Conservation (phyloP, 1,140 invertebrate species). For the Rhyzopertha dominica region DNA sequence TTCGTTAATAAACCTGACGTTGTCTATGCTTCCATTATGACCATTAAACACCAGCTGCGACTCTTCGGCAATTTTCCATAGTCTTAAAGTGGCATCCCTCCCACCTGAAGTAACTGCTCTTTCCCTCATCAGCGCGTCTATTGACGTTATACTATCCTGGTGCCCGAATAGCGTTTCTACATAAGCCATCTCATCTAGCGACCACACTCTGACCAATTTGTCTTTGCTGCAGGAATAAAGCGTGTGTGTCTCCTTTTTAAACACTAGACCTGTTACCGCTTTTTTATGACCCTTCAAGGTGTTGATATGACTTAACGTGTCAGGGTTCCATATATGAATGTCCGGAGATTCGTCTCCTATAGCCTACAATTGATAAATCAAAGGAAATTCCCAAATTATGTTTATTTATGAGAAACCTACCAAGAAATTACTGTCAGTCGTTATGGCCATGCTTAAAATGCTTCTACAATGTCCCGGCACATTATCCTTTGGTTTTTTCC, state of each 20-base stretch:
- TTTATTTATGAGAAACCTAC: slow-evolving; percentile 44
- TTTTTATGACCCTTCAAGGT: slow-evolving; percentile 77
- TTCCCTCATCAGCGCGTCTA: slow-evolving; percentile 81
- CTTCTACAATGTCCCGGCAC: slow-evolving; percentile 53
- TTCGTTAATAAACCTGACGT: slow-evolving; percentile 85
- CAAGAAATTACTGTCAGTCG: slow-evolving; percentile 80
- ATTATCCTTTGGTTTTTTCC: no score
- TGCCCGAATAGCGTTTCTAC: slow-evolving; percentile 95
- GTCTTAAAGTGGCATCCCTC: slow-evolving; percentile 74
- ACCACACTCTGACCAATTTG: slow-evolving; percentile 87
- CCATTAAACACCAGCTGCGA: slow-evolving; percentile 92
- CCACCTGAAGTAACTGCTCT: slow-evolving; percentile 86
- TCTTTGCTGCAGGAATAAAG: slow-evolving; percentile 84
- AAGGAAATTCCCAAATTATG: slow-evolving; percentile 9
- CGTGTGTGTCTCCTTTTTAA: slow-evolving; percentile 82
- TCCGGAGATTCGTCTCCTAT: slow-evolving; percentile 70
- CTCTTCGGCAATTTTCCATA: slow-evolving; percentile 97
- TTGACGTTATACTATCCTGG: slow-evolving; percentile 79
- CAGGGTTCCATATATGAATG: slow-evolving; percentile 81
- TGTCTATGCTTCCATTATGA: slow-evolving; percentile 75
- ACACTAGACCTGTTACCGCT: slow-evolving; percentile 71
- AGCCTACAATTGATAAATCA: slow-evolving; percentile 43
- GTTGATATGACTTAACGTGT: slow-evolving; percentile 70
- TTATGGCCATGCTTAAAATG: slow-evolving; percentile 70
- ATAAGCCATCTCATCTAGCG: slow-evolving; percentile 91